A percentile compares a stretch with the other conserved stretches of the same genome.
phyloP scores from a whole-genome alignment of 2,113 vertebrate species.

The Ptilonorhynchus violaceus region DNA sequence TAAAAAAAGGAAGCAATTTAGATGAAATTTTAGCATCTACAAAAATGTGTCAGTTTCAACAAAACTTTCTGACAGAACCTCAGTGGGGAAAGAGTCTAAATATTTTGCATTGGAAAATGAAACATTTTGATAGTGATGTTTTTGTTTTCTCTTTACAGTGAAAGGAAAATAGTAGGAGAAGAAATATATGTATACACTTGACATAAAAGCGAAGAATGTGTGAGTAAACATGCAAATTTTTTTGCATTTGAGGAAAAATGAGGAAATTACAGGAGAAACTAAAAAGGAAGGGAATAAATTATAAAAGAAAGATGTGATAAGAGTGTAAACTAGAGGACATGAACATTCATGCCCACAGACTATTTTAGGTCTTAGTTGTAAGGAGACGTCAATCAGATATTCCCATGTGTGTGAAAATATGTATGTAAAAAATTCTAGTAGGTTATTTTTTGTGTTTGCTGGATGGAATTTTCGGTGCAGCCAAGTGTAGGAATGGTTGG shows the following conservation, averaged over 20 bases:
- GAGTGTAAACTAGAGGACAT: not conserved
- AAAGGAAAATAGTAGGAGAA: not conserved
- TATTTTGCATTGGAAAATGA: not conserved
- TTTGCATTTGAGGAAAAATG: not conserved
- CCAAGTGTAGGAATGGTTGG: not conserved
- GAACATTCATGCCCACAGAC: not conserved
- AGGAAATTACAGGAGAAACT: not conserved
- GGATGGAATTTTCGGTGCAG: not conserved
- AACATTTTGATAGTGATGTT: not conserved
- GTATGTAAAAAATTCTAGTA: not conserved
- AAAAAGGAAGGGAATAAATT: not conserved
- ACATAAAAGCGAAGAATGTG: not conserved
- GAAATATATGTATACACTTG: not conserved
- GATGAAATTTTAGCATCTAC: not conserved
- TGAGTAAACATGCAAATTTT: not conserved
- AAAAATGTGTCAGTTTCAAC: not conserved
- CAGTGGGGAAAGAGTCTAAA: not conserved
- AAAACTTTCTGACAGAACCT: constrained; percentile 1
- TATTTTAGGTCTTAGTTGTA: not conserved
- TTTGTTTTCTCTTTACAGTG: not conserved
- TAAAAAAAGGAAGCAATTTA: not conserved
- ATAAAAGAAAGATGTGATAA: not conserved
- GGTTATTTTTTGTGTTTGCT: not conserved
- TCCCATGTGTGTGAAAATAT: not conserved
- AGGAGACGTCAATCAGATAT: not conserved